phyloP scores from a whole-genome alignment of 2,888 invertebrate genomes.

The Platerodrilus igneus region DNA sequence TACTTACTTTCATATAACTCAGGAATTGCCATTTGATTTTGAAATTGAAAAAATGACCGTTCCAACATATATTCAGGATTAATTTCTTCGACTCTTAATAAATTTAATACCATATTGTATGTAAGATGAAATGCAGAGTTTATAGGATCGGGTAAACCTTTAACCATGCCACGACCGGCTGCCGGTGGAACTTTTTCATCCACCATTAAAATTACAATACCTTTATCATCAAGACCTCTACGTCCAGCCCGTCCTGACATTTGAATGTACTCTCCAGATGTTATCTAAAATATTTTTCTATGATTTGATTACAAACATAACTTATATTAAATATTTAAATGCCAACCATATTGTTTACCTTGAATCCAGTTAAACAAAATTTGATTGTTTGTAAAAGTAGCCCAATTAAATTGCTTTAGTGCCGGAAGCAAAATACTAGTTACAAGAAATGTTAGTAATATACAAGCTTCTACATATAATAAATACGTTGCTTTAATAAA shows the following conservation, averaged over 20 bases:
- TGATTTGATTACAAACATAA: background rate
- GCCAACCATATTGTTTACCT: background rate
- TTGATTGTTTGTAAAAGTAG: background rate
- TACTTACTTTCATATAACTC: constrained; percentile 76
- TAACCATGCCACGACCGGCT: constrained; percentile 69
- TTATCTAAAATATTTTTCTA: constrained; percentile 56
- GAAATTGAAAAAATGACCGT: constrained; percentile 97
- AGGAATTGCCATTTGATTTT: constrained; percentile 94
- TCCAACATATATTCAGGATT: constrained; percentile 99
- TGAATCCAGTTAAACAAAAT: background rate
- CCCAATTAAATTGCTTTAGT: constrained; percentile 1
- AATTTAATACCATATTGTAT: constrained; percentile 97
- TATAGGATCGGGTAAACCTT: constrained; percentile 90
- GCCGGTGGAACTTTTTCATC: constrained; percentile 90
- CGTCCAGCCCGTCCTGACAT: constrained; percentile 99
- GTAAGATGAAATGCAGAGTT: constrained; percentile 99
- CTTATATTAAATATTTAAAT: background rate
- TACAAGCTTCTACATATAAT: too few relatives aligned
- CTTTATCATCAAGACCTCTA: constrained; percentile 93
- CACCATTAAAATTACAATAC: constrained; percentile 97
- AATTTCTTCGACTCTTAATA: constrained; percentile 96
- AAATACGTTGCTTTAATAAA: too few relatives aligned
- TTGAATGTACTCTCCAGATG: constrained; percentile 98
- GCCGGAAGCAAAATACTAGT: too few relatives aligned
- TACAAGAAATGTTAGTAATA: too few relatives aligned